Evolutionary conservation across 2,113 vertebrate species (phyloP).

Genomic region (Ranitomeya variabilis): DNA sequence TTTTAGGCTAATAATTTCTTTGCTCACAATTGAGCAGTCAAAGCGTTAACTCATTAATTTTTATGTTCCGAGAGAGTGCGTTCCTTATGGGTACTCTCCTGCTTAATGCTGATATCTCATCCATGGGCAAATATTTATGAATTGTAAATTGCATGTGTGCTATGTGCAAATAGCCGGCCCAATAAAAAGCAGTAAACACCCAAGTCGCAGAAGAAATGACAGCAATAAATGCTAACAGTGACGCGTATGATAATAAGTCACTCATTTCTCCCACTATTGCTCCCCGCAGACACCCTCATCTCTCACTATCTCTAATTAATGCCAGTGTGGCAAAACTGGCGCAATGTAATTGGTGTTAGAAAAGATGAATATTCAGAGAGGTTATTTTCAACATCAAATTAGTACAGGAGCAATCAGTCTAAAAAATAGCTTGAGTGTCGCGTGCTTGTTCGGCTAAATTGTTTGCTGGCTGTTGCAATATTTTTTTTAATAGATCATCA

Average conservation of each 20-base stretch:
- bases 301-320: slow-evolving; percentile 48
- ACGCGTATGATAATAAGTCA: slow-evolving; percentile 46
- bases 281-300: slow-evolving; percentile 32
- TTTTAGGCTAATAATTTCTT: slow-evolving; percentile 44
- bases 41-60: slow-evolving; percentile 18
- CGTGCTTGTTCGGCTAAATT: slow-evolving; percentile 8
- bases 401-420: slow-evolving; percentile 46
- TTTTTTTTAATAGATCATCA: slow-evolving; percentile 30
- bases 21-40: not conserved
- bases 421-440: slow-evolving; percentile 1
- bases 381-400: slow-evolving; percentile 49
- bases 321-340: slow-evolving; percentile 39
- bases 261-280: slow-evolving; percentile 40
- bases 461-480: slow-evolving; percentile 32
- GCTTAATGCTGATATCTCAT: slow-evolving; percentile 15
- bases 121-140: slow-evolving; percentile 46
- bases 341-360: slow-evolving; percentile 44
- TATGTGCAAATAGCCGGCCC: slow-evolving; percentile 28
- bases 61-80: slow-evolving; percentile 23
- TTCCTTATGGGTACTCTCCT: slow-evolving; percentile 5
- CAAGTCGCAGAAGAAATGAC: slow-evolving; percentile 27
- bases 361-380: slow-evolving; percentile 49
- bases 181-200: slow-evolving; percentile 44
- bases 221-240: slow-evolving; percentile 47
- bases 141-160: slow-evolving; percentile 43